These are phyloP conservation scores for Microcaecilia unicolor DNA, from an alignment of 2,797 vertebrate genomes.

Conservation along the genomic window DNA sequence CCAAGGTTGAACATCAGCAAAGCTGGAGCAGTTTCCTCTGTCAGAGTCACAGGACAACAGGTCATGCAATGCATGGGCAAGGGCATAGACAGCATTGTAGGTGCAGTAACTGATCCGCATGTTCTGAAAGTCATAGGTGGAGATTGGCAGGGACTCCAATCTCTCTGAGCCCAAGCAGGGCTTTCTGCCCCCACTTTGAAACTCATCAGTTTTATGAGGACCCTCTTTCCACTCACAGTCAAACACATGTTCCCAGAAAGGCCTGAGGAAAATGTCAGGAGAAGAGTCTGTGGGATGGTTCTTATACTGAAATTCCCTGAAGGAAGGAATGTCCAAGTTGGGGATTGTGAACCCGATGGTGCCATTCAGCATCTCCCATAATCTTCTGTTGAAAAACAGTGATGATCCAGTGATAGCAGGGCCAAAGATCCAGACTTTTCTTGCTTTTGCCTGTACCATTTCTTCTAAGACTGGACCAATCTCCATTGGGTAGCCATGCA, in stretches of 20 bases:
- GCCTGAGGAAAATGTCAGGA: not conserved
- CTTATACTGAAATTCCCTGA: not conserved
- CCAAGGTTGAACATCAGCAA: not conserved
- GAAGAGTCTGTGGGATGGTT: not conserved
- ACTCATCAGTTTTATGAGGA: too few species aligned
- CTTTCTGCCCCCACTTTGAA: too few species aligned
- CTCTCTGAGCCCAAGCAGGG: not conserved
- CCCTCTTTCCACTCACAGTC: not conserved
- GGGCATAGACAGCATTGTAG: not conserved
- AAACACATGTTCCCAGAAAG: slow-evolving; percentile 3
- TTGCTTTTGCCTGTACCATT: not conserved
- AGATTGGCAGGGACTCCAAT: not conserved
- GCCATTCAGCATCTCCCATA: not conserved
- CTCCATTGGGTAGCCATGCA: not conserved
- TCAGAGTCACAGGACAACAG: not conserved
- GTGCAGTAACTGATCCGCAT: not conserved
- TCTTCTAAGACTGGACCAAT: slow-evolving; percentile 3
- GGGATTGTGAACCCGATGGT: slow-evolving; percentile 1
- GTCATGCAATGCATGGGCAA: not conserved
- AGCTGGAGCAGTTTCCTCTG: not conserved
- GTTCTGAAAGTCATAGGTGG: not conserved
- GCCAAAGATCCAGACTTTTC: not conserved
- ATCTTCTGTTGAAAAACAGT: not conserved
- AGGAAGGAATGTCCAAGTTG: not conserved
- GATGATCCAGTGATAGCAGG: not conserved